Percentiles rank a stretch among this genome's conserved stretches.
phyloP scores from a whole-genome alignment of 2,888 invertebrate genomes.

The Philonicus albiceps region DNA sequence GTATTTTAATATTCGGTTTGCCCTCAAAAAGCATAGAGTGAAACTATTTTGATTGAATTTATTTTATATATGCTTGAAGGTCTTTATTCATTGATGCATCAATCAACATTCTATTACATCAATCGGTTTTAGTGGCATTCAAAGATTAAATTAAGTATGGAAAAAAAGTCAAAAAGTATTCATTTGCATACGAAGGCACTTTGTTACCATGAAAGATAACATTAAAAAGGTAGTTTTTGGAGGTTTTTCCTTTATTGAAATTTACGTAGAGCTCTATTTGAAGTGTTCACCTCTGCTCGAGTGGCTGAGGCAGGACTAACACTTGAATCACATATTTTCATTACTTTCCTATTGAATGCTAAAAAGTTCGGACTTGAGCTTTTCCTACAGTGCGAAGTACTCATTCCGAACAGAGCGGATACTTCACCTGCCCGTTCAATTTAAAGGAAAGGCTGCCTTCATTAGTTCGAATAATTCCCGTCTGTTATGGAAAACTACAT shows the following conservation, averaged over 20 bases:
- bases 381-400: background rate
- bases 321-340: background rate
- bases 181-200: background rate
- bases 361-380: background rate
- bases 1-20: background rate
- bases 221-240: background rate
- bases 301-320: background rate
- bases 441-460: background rate
- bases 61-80: background rate
- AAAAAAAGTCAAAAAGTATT: background rate
- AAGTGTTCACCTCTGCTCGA: background rate
- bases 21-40: background rate
- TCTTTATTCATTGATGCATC: background rate
- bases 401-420: background rate
- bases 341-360: background rate
- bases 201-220: background rate
- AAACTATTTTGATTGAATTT: background rate
- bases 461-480: background rate
- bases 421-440: background rate
- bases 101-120: background rate
- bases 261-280: background rate
- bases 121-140: background rate
- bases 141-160: background rate
- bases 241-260: background rate
- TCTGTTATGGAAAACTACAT: background rate